Percentiles rank a stretch among this genome's conserved stretches.
phyloP scores from a whole-genome alignment of 2,888 invertebrate genomes.

The Philereme transversata region DNA sequence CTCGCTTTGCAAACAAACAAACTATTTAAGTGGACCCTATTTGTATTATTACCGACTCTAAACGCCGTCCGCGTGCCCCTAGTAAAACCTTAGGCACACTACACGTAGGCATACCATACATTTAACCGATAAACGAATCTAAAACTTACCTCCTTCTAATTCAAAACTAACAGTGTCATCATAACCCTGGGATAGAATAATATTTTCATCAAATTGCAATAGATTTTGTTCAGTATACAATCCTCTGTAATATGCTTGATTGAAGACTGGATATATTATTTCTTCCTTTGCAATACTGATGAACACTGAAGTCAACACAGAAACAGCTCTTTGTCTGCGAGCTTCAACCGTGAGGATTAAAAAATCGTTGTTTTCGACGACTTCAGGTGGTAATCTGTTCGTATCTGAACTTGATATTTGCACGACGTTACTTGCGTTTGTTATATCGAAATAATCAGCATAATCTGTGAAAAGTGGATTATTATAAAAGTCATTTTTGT shows the following conservation, averaged over 20 bases:
- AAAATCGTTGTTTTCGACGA: constrained; percentile 46
- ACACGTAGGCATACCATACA: too few species aligned
- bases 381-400: constrained; percentile 43
- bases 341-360: constrained; percentile 64
- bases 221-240: constrained; percentile 44
- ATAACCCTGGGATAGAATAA: constrained; percentile 50
- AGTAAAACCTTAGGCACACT: too few species aligned
- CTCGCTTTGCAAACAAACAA: too few species aligned
- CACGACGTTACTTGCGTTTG: constrained; percentile 42
- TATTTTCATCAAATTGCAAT: constrained; percentile 46
- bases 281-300: constrained; percentile 50
- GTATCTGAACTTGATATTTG: constrained; percentile 37
- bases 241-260: constrained; percentile 54
- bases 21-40: too few species aligned
- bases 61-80: too few species aligned
- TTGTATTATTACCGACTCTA: too few species aligned
- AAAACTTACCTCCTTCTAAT: constrained; percentile 53
- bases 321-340: constrained; percentile 52
- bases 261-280: constrained; percentile 48
- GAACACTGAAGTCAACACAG: constrained; percentile 51
- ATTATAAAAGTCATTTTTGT: too few species aligned
- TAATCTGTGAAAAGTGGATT: constrained; percentile 45
- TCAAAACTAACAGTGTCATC: constrained; percentile 52
- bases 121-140: too few species aligned
- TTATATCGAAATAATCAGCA: constrained; percentile 44